Conservation (phyloP, 2,797 vertebrate species). For the Periparus ater region DNA sequence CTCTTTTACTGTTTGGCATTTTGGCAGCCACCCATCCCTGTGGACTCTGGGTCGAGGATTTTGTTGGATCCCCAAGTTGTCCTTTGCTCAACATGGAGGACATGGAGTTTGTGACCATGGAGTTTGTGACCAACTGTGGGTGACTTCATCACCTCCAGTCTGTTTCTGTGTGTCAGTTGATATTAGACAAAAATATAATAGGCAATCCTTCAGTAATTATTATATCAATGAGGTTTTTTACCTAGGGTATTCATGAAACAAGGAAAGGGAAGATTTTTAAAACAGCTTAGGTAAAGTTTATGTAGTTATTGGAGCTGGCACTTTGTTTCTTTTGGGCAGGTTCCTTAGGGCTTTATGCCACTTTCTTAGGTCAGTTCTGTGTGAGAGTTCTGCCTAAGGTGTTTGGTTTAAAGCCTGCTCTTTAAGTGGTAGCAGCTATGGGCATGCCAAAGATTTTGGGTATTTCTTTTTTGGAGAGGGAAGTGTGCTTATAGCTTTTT, state of each 20-base stretch:
- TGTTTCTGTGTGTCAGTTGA: neutral
- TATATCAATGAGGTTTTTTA: neutral
- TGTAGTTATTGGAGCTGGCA: neutral
- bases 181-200: neutral
- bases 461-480: rapidly evolving
- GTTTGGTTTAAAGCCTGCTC: neutral
- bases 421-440: neutral
- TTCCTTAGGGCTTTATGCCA: neutral
- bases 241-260: neutral
- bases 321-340: neutral
- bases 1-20: neutral
- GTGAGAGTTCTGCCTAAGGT: neutral
- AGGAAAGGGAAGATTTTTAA: neutral
- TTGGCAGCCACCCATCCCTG: neutral
- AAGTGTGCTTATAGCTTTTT: neutral
- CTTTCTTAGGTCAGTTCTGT: neutral
- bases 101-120: too few relatives aligned
- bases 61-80: neutral
- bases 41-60: neutral
- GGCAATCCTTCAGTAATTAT: neutral
- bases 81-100: neutral
- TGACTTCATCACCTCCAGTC: neutral
- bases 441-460: neutral
- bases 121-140: neutral
- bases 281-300: neutral